phyloP scores from a whole-genome alignment of 2,113 vertebrate genomes.

The Dasyprocta punctata region DNA sequence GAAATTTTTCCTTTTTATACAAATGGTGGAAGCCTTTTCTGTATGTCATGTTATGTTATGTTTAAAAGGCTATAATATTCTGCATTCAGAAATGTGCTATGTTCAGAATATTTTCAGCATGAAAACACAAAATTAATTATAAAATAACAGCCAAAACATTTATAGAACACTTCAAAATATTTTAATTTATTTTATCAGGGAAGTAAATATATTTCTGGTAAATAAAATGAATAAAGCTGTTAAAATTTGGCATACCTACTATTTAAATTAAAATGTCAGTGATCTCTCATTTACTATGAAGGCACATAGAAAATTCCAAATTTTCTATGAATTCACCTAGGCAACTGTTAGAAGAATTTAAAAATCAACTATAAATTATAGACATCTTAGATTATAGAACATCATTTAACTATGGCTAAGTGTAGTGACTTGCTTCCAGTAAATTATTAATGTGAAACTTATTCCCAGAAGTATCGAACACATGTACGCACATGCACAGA shows the following conservation, averaged over 20 bases:
- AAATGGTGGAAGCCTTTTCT: background rate
- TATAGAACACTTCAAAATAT: background rate
- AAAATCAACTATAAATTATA: background rate
- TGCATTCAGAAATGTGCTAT: background rate
- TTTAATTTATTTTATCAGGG: background rate
- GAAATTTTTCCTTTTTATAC: background rate
- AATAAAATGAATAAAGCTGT: background rate
- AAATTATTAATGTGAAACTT: background rate
- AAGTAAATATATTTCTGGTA: background rate
- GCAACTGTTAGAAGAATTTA: background rate
- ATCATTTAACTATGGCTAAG: background rate
- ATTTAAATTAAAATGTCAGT: background rate
- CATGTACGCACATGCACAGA: rapidly evolving
- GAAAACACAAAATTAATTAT: background rate
- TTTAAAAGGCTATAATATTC: background rate
- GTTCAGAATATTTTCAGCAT: background rate
- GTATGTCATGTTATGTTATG: background rate
- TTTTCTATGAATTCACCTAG: background rate
- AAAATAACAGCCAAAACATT: slow-evolving; percentile 9
- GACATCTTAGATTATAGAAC: background rate
- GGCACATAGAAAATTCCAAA: background rate
- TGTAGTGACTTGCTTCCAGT: slow-evolving; percentile 4
- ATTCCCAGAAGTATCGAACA: background rate
- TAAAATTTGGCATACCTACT: background rate
- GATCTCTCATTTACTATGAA: background rate